Evolutionary conservation across 1,140 invertebrate species (phyloP).

Genomic region (Periplaneta americana): DNA sequence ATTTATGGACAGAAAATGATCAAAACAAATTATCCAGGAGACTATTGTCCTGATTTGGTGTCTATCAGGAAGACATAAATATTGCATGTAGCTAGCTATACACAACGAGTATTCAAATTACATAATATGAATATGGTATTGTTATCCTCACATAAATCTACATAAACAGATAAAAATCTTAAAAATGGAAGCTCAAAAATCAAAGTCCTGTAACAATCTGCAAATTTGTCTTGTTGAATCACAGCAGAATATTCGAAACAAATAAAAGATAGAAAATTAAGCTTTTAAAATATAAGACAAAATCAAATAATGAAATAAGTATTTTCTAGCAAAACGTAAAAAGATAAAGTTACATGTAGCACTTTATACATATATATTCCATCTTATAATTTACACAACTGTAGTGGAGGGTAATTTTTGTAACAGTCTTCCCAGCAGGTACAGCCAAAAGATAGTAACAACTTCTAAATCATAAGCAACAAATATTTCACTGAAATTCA

Average conservation of each 20-base stretch:
- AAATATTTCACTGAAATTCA: not conserved
- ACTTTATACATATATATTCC: not conserved
- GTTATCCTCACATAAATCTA: not conserved
- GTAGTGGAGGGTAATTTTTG: not conserved
- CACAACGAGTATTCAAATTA: not conserved
- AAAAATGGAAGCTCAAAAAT: not conserved
- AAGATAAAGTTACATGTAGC: too few relatives aligned
- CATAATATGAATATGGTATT: too few relatives aligned
- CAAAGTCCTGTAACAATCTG: too few relatives aligned
- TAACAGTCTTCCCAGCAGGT: too few relatives aligned
- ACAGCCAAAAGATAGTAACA: too few relatives aligned
- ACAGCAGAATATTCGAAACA: not conserved
- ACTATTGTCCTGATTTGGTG: too few relatives aligned
- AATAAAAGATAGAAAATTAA: not conserved
- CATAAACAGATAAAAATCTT: not conserved
- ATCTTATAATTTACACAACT: not conserved
- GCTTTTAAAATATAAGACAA: not conserved
- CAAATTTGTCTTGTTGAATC: not conserved
- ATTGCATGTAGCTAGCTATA: too few relatives aligned
- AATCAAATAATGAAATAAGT: not conserved
- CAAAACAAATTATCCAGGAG: too few relatives aligned
- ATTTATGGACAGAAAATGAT: too few relatives aligned
- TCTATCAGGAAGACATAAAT: too few relatives aligned
- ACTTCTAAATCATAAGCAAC: not conserved
- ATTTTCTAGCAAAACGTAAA: not conserved